phyloP scores from a whole-genome alignment of 2,888 invertebrate species.

The Trachelus troglodyta region DNA sequence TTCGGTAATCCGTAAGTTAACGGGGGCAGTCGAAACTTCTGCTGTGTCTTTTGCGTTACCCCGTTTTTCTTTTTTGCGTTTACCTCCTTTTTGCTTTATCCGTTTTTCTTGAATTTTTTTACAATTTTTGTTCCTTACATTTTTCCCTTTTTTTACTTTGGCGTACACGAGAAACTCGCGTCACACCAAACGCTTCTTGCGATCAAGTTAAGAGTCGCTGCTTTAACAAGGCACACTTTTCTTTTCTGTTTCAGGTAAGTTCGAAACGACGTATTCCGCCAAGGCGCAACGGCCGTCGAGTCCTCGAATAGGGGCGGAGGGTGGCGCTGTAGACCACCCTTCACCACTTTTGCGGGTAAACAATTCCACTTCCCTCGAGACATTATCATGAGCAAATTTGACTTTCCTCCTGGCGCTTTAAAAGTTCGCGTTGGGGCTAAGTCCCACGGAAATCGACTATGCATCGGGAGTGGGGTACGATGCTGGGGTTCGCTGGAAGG shows the following conservation, averaged over 20 bases:
- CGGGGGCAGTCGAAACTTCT: slow-evolving; percentile 23
- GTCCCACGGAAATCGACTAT: slow-evolving; percentile 49
- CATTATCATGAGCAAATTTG: slow-evolving; percentile 63
- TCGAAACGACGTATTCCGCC: slow-evolving; percentile 13
- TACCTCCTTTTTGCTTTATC: not conserved
- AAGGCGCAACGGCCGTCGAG: not conserved
- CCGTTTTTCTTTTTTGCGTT: not conserved
- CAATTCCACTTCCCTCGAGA: slow-evolving; percentile 41
- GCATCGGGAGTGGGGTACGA: slow-evolving; percentile 39
- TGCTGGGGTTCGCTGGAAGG: not conserved
- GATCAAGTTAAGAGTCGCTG: no score
- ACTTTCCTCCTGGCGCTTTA: slow-evolving; percentile 40
- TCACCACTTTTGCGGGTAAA: slow-evolving; percentile 38
- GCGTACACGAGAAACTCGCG: not conserved
- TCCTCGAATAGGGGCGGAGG: not conserved
- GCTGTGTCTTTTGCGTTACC: not conserved
- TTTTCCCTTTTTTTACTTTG: not conserved
- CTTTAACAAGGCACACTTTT: slow-evolving; percentile 10
- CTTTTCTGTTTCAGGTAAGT: slow-evolving; percentile 39
- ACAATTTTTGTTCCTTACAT: not conserved
- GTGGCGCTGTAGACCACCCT: not conserved
- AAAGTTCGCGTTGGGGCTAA: slow-evolving; percentile 26
- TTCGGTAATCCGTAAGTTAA: slow-evolving; percentile 20
- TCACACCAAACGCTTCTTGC: no score
- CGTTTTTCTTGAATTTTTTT: not conserved